Evolutionary conservation across 2,113 vertebrate genomes (phyloP).

Genomic region (Scortum barcoo): DNA sequence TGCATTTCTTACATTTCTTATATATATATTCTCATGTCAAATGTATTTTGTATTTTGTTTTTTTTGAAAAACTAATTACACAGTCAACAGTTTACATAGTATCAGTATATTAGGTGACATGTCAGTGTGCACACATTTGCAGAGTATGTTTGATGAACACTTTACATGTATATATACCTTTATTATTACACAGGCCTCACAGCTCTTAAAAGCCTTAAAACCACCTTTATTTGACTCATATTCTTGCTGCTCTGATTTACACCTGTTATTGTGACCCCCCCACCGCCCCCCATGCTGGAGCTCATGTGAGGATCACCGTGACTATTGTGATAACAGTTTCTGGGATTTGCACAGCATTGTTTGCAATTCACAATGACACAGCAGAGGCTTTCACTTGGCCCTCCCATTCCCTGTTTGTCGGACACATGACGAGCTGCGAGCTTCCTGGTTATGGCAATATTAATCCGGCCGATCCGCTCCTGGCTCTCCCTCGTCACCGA

Average conservation of each 20-base stretch:
- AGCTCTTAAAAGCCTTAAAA: not conserved
- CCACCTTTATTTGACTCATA: not conserved
- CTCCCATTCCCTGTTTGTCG: slow-evolving; percentile 66
- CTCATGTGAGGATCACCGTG: slow-evolving; percentile 58
- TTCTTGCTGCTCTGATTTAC: not conserved
- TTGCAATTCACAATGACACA: slow-evolving; percentile 84
- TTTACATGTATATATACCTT: too few relatives aligned
- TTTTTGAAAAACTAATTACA: too few relatives aligned
- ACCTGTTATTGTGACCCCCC: slow-evolving; percentile 52
- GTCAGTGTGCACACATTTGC: too few relatives aligned
- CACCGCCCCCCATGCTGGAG: slow-evolving; percentile 25
- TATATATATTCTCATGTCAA: too few relatives aligned
- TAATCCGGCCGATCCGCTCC: slow-evolving; percentile 41
- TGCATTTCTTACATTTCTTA: too few relatives aligned
- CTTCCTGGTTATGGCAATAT: slow-evolving; percentile 83
- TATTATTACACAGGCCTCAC: not conserved
- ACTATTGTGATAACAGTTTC: slow-evolving; percentile 77
- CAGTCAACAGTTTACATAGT: too few relatives aligned
- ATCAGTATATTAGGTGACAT: too few relatives aligned
- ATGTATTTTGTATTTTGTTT: too few relatives aligned
- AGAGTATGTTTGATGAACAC: too few relatives aligned
- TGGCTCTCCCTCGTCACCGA: slow-evolving; percentile 16
- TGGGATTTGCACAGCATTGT: slow-evolving; percentile 83
- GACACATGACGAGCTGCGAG: slow-evolving; percentile 20
- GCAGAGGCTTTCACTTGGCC: slow-evolving; percentile 78